Percentiles rank a stretch among this genome's conserved stretches.
phyloP scores from a whole-genome alignment of 2,113 vertebrate species.

The Malurus cyaneus region DNA sequence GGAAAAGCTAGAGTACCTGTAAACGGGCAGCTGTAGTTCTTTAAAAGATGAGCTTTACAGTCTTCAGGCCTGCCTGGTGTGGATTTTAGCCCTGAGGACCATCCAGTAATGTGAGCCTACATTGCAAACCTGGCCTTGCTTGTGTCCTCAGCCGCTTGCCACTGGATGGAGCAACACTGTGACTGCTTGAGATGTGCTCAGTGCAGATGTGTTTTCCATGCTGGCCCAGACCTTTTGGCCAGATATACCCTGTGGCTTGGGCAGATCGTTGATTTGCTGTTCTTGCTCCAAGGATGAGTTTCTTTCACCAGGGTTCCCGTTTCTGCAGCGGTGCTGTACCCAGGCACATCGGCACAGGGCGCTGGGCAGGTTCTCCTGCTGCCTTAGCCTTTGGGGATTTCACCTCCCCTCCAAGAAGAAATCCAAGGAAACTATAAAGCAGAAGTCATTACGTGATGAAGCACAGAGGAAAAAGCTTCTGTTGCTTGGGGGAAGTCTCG shows the following conservation, averaged over 20 bases:
- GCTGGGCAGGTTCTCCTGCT: neutral
- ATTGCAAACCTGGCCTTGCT: neutral
- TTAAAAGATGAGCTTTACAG: constrained; percentile 7
- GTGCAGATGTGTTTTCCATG: neutral
- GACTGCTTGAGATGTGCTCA: neutral
- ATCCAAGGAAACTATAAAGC: neutral
- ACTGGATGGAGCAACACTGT: neutral
- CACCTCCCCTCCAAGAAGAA: neutral
- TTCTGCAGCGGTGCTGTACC: neutral
- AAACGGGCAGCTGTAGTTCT: neutral
- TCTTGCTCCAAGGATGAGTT: neutral
- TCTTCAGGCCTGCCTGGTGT: neutral
- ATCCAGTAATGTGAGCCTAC: neutral
- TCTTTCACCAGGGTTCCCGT: neutral
- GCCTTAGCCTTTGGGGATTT: neutral
- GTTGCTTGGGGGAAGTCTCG: neutral
- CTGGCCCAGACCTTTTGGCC: neutral
- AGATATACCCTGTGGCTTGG: neutral
- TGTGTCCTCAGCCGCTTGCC: neutral
- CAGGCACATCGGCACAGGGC: neutral
- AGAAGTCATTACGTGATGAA: accelerated
- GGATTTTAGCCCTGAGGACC: neutral
- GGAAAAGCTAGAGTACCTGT: neutral
- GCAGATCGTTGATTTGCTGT: accelerated
- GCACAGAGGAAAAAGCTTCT: neutral